These are phyloP conservation scores for Elmis aenea DNA, from an alignment of 2,888 invertebrate species.

Conservation along the genomic window DNA sequence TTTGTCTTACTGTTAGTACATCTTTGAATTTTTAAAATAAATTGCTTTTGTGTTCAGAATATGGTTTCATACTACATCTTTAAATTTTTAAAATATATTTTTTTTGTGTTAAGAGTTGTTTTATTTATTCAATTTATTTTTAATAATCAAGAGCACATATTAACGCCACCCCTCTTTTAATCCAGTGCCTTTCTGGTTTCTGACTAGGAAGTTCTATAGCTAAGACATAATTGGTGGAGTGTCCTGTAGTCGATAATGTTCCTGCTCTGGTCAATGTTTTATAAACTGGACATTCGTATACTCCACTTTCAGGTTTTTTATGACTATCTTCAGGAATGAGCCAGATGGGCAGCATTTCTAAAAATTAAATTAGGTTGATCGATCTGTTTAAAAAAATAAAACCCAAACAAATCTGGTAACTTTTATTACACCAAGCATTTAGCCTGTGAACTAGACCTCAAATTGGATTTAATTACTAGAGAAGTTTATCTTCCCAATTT, in stretches of 20 bases:
- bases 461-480: too few species aligned
- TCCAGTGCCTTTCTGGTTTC: conserved; percentile 55
- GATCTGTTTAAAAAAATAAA: neutral
- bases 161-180: conserved; percentile 57
- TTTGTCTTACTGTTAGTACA: too few species aligned
- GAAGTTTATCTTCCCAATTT: too few species aligned
- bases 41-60: too few species aligned
- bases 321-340: conserved; percentile 64
- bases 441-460: too few species aligned
- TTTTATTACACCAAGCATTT: too few species aligned
- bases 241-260: conserved; percentile 61
- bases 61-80: too few species aligned
- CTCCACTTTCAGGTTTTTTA: conserved; percentile 43
- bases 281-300: conserved; percentile 61
- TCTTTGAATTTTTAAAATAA: too few species aligned
- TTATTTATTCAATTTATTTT: conserved; percentile 13
- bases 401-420: too few species aligned
- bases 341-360: conserved; percentile 67
- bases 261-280: conserved; percentile 62
- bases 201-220: conserved; percentile 57
- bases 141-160: conserved; percentile 53
- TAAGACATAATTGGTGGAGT: conserved; percentile 65
- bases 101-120: neutral
- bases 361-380: conserved; percentile 8
- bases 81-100: too few species aligned